These are phyloP conservation scores for Furnarius figulus DNA, from an alignment of 2,113 vertebrate genomes.

Conservation along the genomic window DNA sequence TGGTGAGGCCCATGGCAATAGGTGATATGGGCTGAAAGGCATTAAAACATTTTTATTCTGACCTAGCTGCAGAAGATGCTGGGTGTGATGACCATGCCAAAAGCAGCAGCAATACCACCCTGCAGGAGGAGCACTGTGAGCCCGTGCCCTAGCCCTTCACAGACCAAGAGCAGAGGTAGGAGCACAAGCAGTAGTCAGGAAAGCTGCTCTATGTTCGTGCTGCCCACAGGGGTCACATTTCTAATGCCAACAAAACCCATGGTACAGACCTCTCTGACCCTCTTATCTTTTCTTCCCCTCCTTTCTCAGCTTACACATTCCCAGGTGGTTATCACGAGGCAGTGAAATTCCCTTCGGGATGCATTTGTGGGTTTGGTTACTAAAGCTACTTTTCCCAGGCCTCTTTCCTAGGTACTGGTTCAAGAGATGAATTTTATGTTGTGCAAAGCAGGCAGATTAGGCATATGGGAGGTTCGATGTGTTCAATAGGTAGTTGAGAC, in stretches of 20 bases:
- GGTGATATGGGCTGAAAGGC: background rate
- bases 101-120: background rate
- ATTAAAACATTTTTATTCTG: background rate
- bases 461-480: background rate
- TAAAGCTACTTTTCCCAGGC: background rate
- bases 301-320: background rate
- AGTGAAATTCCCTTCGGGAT: background rate
- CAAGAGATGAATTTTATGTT: background rate
- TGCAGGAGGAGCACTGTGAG: background rate
- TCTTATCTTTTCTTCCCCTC: background rate
- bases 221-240: background rate
- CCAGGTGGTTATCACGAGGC: background rate
- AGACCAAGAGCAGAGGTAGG: background rate
- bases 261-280: background rate
- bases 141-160: accelerated
- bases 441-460: constrained; percentile 6
- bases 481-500: constrained; percentile 26
- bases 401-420: background rate
- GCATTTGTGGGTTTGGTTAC: background rate
- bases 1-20: background rate
- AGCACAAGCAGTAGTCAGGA: background rate
- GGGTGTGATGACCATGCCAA: background rate
- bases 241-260: background rate
- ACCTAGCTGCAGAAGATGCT: background rate
- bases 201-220: background rate